Base-by-base conservation (phyloP, 2,888 invertebrate genomes). In the Clivina fossor region DNA sequence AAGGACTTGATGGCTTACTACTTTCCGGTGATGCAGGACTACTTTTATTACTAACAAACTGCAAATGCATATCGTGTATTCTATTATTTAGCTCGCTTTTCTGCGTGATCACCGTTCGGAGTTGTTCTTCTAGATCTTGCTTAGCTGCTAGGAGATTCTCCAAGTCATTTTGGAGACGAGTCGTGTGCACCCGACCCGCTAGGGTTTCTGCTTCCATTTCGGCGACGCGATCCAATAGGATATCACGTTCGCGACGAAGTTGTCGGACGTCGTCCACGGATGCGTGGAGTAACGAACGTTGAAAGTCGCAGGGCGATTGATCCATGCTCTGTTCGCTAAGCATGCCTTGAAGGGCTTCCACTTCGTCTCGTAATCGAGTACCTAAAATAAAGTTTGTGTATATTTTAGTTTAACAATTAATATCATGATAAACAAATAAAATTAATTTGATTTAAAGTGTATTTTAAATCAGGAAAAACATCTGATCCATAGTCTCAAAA, bases 121-220 rank as follows among this genome's bases (percentile, higher is more conserved):
- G 73, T 68, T 81, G 81, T 61, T 81, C 80, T 68, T 83, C 82
- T 61, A 83, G 72, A 63, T 81, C 80, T 48, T 77, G 76, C 68
- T 82, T 82, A 57, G 80, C 76, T 48, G 71, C 70, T 38, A 78
- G 72, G 60, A 86, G 70, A 55, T 80, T 78, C 56, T 82, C 80
- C 58, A 87, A 67, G 66, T 86, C 82, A 58, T 81, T 79, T 63
- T 82, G 82, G 62, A 87, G 76, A 63, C 84, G 79, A 56, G 81
- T 80, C 20, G 85, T 82, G 63, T 83, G 81, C 4, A 83, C 81
- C 46, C 83, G 76, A 38, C 83, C 82, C 43, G 86, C 82, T 61
- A 85, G 73, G 4, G 68, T 85, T 68, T 88, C 88, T 2, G 87
- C 85, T 69, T 90, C 89, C 74, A 89, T 81, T 69, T 85, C 85